Evolutionary conservation across 2,888 invertebrate species (phyloP).

Genomic region (Melieria crassipennis): DNA sequence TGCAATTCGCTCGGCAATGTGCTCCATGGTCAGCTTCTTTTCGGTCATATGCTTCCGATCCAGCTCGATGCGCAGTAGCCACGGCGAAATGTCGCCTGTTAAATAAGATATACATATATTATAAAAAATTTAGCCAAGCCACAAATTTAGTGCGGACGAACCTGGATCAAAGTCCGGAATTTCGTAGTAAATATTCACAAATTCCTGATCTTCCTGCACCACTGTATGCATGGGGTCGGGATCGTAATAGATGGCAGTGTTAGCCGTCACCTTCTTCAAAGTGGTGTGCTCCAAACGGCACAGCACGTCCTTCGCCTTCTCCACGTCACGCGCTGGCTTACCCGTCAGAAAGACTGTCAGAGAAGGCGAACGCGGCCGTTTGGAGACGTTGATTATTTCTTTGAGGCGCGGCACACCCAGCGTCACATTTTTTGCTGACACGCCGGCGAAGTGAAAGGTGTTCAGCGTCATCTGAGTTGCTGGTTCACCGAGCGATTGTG

Average conservation of each 20-base stretch:
- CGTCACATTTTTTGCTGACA: slow-evolving; percentile 98
- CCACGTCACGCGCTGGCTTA: slow-evolving; percentile 93
- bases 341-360: slow-evolving; percentile 95
- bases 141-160: slow-evolving; percentile 8
- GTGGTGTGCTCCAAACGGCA: slow-evolving; percentile 97
- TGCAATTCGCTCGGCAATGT: slow-evolving; percentile 96
- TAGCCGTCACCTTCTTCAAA: slow-evolving; percentile 90
- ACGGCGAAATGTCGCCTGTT: slow-evolving; percentile 84
- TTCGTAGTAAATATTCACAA: slow-evolving; percentile 97
- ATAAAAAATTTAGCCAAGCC: background rate
- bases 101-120: background rate
- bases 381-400: slow-evolving; percentile 95
- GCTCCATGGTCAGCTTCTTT: slow-evolving; percentile 98
- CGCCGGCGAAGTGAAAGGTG: slow-evolving; percentile 68
- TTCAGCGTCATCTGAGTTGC: slow-evolving; percentile 50
- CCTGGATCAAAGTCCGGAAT: slow-evolving; percentile 96
- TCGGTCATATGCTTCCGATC: slow-evolving; percentile 97
- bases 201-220: slow-evolving; percentile 96
- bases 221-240: slow-evolving; percentile 97
- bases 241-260: slow-evolving; percentile 98
- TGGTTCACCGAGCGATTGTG: slow-evolving; percentile 48
- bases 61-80: slow-evolving; percentile 94
- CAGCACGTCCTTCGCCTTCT: slow-evolving; percentile 96
- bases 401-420: slow-evolving; percentile 96
- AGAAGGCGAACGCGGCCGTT: slow-evolving; percentile 96